Conservation (phyloP, 2,888 invertebrate species). For the Leptopilina myrica region DNA sequence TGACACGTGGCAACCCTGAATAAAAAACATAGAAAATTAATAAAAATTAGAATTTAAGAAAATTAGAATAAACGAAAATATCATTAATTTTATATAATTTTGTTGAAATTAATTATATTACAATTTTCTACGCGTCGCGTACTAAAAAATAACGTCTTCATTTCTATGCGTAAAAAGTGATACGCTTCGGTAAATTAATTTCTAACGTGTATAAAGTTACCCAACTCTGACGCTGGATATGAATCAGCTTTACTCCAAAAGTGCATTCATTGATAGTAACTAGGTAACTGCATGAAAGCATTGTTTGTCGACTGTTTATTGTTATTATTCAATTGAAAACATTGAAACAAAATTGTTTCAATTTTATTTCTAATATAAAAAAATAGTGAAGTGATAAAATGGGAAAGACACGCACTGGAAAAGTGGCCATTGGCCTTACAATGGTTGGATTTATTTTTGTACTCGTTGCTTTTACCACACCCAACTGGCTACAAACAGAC, state of each 20-base stretch:
- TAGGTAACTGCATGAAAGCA: too few relatives aligned
- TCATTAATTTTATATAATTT: too few relatives aligned
- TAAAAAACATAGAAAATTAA: too few relatives aligned
- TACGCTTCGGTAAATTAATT: too few relatives aligned
- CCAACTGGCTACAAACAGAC: constrained; percentile 97
- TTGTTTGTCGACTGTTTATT: constrained; percentile 2
- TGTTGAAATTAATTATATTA: too few relatives aligned
- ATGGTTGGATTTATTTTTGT: constrained; percentile 89
- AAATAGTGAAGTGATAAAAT: constrained; percentile 53
- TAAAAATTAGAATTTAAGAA: too few relatives aligned
- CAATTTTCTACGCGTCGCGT: too few relatives aligned
- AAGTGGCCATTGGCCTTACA: constrained; percentile 88
- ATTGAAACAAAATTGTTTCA: not conserved
- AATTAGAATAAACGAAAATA: too few relatives aligned
- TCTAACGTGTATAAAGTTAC: too few relatives aligned
- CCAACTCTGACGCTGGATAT: not conserved
- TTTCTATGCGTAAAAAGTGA: too few relatives aligned
- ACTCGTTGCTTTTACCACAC: constrained; percentile 94
- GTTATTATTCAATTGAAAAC: not conserved
- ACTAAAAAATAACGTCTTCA: too few relatives aligned
- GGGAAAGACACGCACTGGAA: constrained; percentile 87
- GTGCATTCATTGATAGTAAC: not conserved
- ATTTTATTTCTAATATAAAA: not conserved
- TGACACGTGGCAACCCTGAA: too few relatives aligned
- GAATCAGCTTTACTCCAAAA: constrained; percentile 13